A percentile compares a stretch with the other conserved stretches of the same genome.
phyloP scores from a whole-genome alignment of 2,888 invertebrate genomes.

The Trachelus iudaicus region DNA sequence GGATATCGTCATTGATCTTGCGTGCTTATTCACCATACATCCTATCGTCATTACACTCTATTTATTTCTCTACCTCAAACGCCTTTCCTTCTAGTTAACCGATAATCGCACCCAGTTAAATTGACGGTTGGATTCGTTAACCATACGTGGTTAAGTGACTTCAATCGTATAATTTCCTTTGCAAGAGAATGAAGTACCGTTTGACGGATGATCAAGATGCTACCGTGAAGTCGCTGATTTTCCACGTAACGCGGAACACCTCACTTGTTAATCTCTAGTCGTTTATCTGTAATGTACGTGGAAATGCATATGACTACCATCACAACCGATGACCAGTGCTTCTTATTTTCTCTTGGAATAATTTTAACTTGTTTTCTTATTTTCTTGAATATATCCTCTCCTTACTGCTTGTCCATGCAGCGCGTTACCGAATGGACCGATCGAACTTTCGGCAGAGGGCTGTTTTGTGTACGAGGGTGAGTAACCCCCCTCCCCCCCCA shows the following conservation, averaged over 20 bases:
- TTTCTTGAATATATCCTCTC: background rate
- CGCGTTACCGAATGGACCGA: background rate
- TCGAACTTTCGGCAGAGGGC: background rate
- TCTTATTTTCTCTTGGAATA: background rate
- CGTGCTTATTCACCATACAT: background rate
- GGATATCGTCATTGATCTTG: background rate
- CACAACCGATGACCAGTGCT: background rate
- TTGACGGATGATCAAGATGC: background rate
- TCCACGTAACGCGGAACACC: background rate
- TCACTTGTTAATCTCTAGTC: background rate
- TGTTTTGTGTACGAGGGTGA: background rate
- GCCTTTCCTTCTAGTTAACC: conserved; percentile 41
- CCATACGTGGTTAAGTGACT: background rate
- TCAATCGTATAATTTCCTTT: background rate
- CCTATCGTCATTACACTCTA: conserved; percentile 7
- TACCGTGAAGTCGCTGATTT: background rate
- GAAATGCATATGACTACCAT: background rate
- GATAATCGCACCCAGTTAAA: conserved; percentile 48
- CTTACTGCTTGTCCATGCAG: background rate
- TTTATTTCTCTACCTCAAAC: conserved; percentile 28
- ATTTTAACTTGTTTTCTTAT: background rate
- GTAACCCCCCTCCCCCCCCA: background rate
- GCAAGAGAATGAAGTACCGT: background rate
- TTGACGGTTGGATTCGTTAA: conserved; percentile 41
- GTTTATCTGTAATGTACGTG: background rate